Percentiles rank a stretch among this genome's conserved stretches.
These are phyloP conservation scores for Tachycineta bicolor DNA, from an alignment of 2,113 vertebrate species.

Conservation along the genomic window DNA sequence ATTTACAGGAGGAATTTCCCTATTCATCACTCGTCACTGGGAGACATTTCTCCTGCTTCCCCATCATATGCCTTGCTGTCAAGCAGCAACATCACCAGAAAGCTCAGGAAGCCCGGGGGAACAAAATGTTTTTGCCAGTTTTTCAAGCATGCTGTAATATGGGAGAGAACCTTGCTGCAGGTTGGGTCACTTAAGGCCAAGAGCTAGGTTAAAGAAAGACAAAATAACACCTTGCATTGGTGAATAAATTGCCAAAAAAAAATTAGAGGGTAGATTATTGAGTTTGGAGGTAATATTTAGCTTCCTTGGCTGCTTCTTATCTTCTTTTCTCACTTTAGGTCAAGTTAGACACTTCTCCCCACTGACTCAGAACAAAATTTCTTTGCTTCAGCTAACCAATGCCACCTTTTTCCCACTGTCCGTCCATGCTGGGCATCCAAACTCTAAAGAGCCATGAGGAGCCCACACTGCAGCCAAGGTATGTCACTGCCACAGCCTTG, in stretches of 20 bases:
- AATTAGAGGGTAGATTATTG: neutral
- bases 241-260: neutral
- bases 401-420: neutral
- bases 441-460: neutral
- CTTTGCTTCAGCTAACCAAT: neutral
- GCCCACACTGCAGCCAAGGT: neutral
- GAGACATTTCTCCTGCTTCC: neutral
- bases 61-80: neutral
- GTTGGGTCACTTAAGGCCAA: neutral
- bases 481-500: neutral
- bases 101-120: neutral
- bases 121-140: neutral
- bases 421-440: neutral
- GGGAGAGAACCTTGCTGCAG: neutral
- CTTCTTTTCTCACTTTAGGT: neutral
- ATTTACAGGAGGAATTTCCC: neutral
- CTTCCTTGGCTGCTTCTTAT: neutral
- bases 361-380: neutral
- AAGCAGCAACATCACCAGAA: neutral
- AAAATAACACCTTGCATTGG: neutral
- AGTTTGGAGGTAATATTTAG: neutral
- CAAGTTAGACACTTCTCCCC: neutral
- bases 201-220: neutral
- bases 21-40: neutral
- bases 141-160: neutral